Base-by-base conservation (phyloP, 2,888 invertebrate genomes). In the Thecocarcelia acutangulata region DNA sequence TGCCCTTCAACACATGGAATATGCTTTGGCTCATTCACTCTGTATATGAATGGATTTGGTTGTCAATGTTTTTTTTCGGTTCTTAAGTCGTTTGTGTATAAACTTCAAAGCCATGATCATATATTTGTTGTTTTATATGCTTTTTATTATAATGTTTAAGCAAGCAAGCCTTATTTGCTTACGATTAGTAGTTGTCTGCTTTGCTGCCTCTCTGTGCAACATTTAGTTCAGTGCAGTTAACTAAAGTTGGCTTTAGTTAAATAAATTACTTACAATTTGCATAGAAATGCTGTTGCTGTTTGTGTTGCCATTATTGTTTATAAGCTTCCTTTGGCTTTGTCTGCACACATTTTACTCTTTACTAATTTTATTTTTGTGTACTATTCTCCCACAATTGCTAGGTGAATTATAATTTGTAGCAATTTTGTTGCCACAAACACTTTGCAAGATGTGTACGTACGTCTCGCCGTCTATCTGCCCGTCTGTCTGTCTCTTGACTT, bases 341-440 rank as follows among this genome's bases (percentile, higher is more conserved):
- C 6, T 28, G 40, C 44, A 33, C 33, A 33, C 3, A 33, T 33
- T 50, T 42, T 48, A 44, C 2, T 66, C 2, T 15, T 17, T 61
- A 2, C 15, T 44, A 13, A 17, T 21, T 44, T 33, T 19, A 11
- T 52, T 44, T 21, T 40, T 52, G 59, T 54, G 11, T 56, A 42
- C 42, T 75, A 17, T 58, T 69, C 74, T 82, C 70, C 68, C 56
- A 76, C 54, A 46, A 66, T 70, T 70, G 69, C 48, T 66, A 56
- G 70, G 59, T 82, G 82, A 75, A 75, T 78, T 82, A 78, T 82
- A 82, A 82, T 82, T 82, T 82, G 82, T 82, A 78, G 72, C 82
- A 79, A 82, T 82, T 78, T 82, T 82, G 82, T 79, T 82, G 78
- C 82, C 74, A 74, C 69, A 82, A 78, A 73, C 81, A 82, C 77